These are phyloP conservation scores for Otis tarda DNA, from an alignment of 2,113 vertebrate genomes.

Conservation along the genomic window DNA sequence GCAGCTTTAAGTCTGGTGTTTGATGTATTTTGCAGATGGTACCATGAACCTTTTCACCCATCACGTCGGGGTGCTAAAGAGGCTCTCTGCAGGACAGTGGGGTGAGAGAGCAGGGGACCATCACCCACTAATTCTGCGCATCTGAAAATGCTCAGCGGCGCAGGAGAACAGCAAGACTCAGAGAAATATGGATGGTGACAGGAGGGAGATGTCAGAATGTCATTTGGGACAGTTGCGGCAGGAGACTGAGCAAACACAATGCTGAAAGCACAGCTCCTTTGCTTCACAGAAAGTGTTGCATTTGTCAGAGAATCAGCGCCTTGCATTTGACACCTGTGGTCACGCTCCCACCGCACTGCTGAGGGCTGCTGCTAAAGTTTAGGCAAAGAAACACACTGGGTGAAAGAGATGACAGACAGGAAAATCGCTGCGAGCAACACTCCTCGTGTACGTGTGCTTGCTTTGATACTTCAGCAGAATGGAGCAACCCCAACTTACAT, in stretches of 20 bases:
- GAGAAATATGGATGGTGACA: background rate
- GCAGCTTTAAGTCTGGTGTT: background rate
- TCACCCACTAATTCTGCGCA: background rate
- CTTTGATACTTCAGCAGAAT: background rate
- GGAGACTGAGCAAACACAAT: background rate
- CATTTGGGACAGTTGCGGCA: rapidly evolving
- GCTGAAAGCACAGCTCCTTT: background rate
- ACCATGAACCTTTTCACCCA: background rate
- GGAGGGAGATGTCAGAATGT: background rate
- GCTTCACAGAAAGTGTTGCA: background rate
- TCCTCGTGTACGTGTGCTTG: background rate
- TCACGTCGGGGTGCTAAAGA: background rate
- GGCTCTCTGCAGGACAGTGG: background rate
- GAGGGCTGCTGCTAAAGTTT: background rate
- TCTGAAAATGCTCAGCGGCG: background rate
- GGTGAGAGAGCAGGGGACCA: background rate
- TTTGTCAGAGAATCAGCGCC: background rate
- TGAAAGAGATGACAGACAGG: background rate
- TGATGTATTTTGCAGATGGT: background rate
- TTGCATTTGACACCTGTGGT: background rate
- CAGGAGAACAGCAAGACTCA: background rate
- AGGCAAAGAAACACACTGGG: background rate
- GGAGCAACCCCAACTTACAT: slow-evolving; percentile 77
- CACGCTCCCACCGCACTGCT: background rate
- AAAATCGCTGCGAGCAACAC: background rate